Base-by-base conservation (phyloP, 1,140 invertebrate species). In the Zaprionus lachaisei region DNA sequence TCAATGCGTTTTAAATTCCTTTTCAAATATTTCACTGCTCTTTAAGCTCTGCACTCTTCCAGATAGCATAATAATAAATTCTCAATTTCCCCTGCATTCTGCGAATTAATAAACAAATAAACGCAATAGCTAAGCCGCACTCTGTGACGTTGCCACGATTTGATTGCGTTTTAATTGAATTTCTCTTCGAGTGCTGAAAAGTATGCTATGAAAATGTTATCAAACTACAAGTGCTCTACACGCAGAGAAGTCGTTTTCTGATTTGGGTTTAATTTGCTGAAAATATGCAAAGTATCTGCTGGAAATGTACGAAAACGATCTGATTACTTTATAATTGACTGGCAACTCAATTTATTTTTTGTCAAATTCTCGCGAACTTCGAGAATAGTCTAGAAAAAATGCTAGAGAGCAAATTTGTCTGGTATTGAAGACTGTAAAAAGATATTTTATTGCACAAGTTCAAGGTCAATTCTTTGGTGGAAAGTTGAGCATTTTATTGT, bases 101-200 rank as follows among this genome's bases (percentile, higher is more conserved):
- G 5, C 14, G 51, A 24, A 38, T 56, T 49, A 49, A 62, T 62
- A 37, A 70, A 47, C 26, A 20, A 61, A 41, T 63, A 61, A 56
- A 74, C 58, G 7, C 12, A 22, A 22, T 34, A 58, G 9, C 22
- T 70, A 24, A 41, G 69, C 49, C 22, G 54, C 55, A 58, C 5
- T 58, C 31, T 66, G 64, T 20, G 28, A n/a, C 17, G 1, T 34
- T 17, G 14, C 41, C 5, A 65, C 41, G 17, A 20, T 58, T 51
- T 9, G 60, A 41, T 64, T 65, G 61, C 34, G 7, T 65, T 65
- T 72, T 72, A 77, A 77, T 77, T 77, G 51, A 61, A 61, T 72
- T 34, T 58, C 63, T 22, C 20, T n/a, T 17, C 20, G 37, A 12
- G 61, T 69, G 69, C 69, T 37, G 47, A 26, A 38, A 77, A 77